Evolutionary conservation across 1,140 invertebrate genomes (phyloP), one percentile per base, ranked within the genome.

Genomic region (Bombus cullumanus): DNA sequence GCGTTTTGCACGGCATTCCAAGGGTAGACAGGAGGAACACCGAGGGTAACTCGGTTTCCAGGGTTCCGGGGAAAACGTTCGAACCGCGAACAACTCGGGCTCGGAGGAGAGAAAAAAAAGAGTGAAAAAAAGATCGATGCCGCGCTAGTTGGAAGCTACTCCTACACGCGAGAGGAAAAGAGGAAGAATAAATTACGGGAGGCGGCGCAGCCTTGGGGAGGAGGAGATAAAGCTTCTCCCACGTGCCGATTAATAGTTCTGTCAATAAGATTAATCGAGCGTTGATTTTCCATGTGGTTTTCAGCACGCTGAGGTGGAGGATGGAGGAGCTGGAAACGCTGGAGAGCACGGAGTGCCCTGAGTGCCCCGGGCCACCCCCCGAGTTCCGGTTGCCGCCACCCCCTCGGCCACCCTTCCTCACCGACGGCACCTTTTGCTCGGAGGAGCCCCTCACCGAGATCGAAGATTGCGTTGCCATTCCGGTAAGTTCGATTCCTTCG

Each of bases 361-460:
- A 95, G 88, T 95, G 94, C 91, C 92, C 94, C 85, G 94, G 94
- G 89, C 94, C 94, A 86, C 94, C 94, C 88, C 95, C 95, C 64
- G 93, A 94, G 92, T 95, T 95, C 92, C 94, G 94, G 90, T 92
- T 95, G 81, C 95, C 95, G 87, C 95, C 95, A 90, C 95, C 95
- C 57, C 95, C 95, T 59, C 92, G 94, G 88, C 95, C 94, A 81
- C 94, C 94, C 79, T 95, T 95, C 90, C 92, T 94, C 83, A 95
- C 92, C 81, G 94, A 95, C 89, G 93, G 94, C 84, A 93, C 93
- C 82, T 94, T 94, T 86, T 95, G 94, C 92, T 94, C 94, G 83
- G 94, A 95, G 88, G 93, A 93, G 81, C 94, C 94, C 71, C 92
- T 95, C 87, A 91, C 94, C 84, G 94, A 94, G 88, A 93, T 95